A percentile compares a stretch with the other conserved stretches of the same genome.
phyloP scores from a whole-genome alignment of 2,113 vertebrate genomes.

The Garra rufa region DNA sequence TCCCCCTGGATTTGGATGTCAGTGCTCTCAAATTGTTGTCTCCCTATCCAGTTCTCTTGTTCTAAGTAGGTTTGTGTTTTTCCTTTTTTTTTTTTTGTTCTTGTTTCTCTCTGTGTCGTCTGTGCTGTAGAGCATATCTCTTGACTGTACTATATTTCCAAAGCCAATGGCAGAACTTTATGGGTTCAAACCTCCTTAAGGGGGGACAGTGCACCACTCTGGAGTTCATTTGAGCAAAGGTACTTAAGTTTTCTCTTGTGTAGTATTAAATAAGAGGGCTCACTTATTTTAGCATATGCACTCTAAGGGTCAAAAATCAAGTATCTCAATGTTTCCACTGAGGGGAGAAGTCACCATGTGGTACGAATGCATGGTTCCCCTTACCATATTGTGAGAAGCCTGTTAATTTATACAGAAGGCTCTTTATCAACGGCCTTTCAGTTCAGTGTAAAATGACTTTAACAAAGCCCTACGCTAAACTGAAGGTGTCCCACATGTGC shows the following conservation, averaged over 20 bases:
- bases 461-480: background rate
- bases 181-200: conserved; percentile 64
- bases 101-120: conserved; percentile 60
- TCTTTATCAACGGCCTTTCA: conserved; percentile 5
- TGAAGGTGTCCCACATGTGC: background rate
- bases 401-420: background rate
- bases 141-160: conserved; percentile 62
- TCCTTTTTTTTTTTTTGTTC: conserved; percentile 51
- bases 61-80: conserved; percentile 61
- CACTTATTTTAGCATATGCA: conserved; percentile 35
- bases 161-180: conserved; percentile 62
- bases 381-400: background rate
- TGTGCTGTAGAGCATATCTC: conserved; percentile 61
- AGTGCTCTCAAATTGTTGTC: conserved; percentile 54
- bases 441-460: conserved; percentile 24
- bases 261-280: conserved; percentile 57
- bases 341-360: background rate
- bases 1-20: conserved; percentile 43
- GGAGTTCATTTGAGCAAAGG: conserved; percentile 66
- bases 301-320: background rate
- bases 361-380: background rate
- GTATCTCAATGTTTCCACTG: background rate
- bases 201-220: conserved; percentile 61
- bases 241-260: conserved; percentile 65
- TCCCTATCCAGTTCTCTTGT: conserved; percentile 53